These are phyloP conservation scores for Casuarius casuarius DNA, from an alignment of 2,113 vertebrate species.

Conservation along the genomic window DNA sequence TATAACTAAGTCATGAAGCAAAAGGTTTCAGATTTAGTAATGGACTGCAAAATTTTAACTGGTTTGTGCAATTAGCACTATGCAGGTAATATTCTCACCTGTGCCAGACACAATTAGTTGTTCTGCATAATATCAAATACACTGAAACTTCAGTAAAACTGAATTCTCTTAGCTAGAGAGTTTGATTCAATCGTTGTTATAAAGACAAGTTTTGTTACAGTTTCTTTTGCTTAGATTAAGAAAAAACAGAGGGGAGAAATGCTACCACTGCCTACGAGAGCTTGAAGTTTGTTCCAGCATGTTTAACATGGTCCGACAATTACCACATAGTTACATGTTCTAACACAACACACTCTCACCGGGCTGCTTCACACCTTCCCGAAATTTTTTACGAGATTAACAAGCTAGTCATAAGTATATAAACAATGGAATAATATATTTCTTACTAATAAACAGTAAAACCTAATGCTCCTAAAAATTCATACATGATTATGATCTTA, in stretches of 20 bases:
- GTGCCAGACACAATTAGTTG: not conserved
- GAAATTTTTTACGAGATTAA: not conserved
- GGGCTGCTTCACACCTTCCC: not conserved
- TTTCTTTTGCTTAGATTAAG: slow-evolving; percentile 1
- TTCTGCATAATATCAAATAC: not conserved
- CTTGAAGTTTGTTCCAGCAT: not conserved
- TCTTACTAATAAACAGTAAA: not conserved
- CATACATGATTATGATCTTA: not conserved
- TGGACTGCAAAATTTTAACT: not conserved
- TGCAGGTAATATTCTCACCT: not conserved
- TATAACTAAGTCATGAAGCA: not conserved
- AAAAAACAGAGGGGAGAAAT: not conserved
- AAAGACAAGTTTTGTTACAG: not conserved
- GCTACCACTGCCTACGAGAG: not conserved
- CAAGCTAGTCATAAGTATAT: not conserved
- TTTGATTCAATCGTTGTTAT: not conserved
- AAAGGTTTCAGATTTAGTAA: not conserved
- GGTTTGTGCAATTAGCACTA: not conserved
- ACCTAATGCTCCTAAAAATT: not conserved
- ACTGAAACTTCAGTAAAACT: not conserved
- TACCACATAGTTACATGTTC: not conserved
- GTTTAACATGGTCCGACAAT: not conserved
- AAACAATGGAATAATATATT: not conserved
- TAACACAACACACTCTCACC: not conserved
- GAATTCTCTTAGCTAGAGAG: not conserved